Percentiles rank a stretch among this genome's conserved stretches.
Conservation (phyloP, 2,113 vertebrate genomes). For the Osmerus eperlanus region DNA sequence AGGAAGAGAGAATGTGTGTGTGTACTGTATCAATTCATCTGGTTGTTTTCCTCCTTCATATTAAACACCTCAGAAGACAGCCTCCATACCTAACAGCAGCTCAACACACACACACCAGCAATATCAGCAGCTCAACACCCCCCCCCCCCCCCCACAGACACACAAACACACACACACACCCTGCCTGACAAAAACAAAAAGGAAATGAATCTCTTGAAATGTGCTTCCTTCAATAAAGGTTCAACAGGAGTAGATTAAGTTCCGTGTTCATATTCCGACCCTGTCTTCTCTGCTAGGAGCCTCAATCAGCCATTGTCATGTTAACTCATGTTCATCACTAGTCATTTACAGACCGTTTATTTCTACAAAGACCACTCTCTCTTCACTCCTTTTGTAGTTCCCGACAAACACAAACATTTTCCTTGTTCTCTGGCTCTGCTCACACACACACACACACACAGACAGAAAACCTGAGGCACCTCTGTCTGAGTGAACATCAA, state of each 20-base stretch:
- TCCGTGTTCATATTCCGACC: constrained; percentile 5
- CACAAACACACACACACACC: constrained; percentile 18
- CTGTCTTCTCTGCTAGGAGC: constrained; percentile 1
- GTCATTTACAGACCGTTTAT: constrained; percentile 31
- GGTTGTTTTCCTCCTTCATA: no score
- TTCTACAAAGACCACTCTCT: constrained; percentile 7
- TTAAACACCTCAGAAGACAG: no score
- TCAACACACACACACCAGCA: neutral
- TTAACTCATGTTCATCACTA: constrained; percentile 38
- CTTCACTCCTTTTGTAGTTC: constrained; percentile 7
- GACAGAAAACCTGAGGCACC: constrained; percentile 11
- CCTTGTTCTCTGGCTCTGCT: neutral
- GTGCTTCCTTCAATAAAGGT: constrained; percentile 13
- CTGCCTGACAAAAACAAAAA: constrained; percentile 8
- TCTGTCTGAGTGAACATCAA: constrained; percentile 28
- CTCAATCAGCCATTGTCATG: constrained; percentile 31
- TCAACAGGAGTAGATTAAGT: constrained; percentile 20
- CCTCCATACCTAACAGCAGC: no score
- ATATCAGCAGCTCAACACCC: no score
- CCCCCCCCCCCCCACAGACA: neutral
- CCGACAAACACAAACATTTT: neutral
- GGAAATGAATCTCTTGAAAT: constrained; percentile 15
- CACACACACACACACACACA: neutral
- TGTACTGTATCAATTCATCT: no score
- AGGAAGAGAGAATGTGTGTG: no score